A percentile compares a stretch with the other conserved stretches of the same genome.
These are phyloP conservation scores for Eurypyga helias DNA, from an alignment of 2,113 vertebrate species.

Conservation along the genomic window DNA sequence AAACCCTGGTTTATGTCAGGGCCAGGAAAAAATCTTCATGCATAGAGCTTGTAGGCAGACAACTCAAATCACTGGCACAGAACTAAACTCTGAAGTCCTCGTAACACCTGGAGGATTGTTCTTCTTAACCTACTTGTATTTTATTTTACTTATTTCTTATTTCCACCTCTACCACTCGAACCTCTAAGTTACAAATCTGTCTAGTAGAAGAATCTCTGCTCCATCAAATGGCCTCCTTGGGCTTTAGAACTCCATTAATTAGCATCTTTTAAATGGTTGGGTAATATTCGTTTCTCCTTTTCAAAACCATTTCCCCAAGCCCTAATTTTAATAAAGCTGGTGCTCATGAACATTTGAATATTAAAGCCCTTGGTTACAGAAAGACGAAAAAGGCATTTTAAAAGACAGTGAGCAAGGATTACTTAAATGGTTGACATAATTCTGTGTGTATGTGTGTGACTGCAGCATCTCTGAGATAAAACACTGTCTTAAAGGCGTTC, in stretches of 20 bases:
- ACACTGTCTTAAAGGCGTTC: slow-evolving; percentile 52
- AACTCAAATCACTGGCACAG: background rate
- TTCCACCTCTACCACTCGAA: slow-evolving; percentile 23
- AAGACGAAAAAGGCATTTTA: slow-evolving; percentile 73
- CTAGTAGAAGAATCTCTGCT: slow-evolving; percentile 59
- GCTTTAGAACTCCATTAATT: slow-evolving; percentile 82
- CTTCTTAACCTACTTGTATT: slow-evolving; percentile 69
- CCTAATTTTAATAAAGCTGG: slow-evolving; percentile 82
- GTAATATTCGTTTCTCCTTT: slow-evolving; percentile 76
- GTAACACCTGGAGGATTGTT: slow-evolving; percentile 45
- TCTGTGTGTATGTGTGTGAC: slow-evolving; percentile 20
- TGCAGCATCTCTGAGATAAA: slow-evolving; percentile 49
- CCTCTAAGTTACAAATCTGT: slow-evolving; percentile 44
- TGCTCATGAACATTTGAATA: slow-evolving; percentile 78
- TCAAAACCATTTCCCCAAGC: slow-evolving; percentile 76
- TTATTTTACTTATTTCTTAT: slow-evolving; percentile 45
- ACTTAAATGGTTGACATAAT: slow-evolving; percentile 43
- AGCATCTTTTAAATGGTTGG: slow-evolving; percentile 82
- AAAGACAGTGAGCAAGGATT: slow-evolving; percentile 65
- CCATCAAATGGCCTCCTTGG: slow-evolving; percentile 71
- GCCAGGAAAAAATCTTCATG: background rate
- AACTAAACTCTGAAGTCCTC: slow-evolving; percentile 2
- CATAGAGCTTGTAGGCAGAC: background rate
- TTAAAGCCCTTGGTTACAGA: slow-evolving; percentile 78
- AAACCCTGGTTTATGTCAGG: background rate